phyloP scores from a whole-genome alignment of 2,113 vertebrate genomes.

The Falco punctatus region DNA sequence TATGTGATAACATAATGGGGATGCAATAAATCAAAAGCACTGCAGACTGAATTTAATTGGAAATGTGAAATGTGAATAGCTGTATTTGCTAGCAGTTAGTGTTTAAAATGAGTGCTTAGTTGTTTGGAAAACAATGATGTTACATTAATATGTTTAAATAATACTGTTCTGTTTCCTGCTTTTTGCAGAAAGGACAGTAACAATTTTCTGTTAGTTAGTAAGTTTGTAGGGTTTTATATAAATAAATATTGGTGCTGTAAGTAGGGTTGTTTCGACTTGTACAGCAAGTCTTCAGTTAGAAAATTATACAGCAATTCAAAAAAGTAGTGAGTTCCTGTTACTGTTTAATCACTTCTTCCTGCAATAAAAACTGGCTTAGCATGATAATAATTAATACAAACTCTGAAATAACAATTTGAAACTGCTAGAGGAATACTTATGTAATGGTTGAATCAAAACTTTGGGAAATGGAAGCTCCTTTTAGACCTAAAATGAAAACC shows the following conservation, averaged over 20 bases:
- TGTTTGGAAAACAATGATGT: neutral
- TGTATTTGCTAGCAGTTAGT: neutral
- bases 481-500: neutral
- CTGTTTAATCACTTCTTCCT: neutral
- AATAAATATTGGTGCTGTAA: neutral
- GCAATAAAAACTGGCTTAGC: neutral
- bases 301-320: neutral
- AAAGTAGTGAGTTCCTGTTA: neutral
- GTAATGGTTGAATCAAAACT: neutral
- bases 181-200: neutral
- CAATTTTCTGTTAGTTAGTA: neutral
- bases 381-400: neutral
- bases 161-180: neutral
- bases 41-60: neutral
- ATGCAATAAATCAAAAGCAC: neutral
- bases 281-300: neutral
- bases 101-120: neutral
- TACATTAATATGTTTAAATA: neutral
- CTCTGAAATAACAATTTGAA: neutral
- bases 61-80: neutral
- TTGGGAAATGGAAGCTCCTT: neutral
- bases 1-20: neutral
- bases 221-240: neutral
- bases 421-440: neutral
- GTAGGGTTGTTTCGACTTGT: neutral